Evolutionary conservation across 1,140 invertebrate genomes (phyloP).

Genomic region (Pseudomyrmex dendroicus): DNA sequence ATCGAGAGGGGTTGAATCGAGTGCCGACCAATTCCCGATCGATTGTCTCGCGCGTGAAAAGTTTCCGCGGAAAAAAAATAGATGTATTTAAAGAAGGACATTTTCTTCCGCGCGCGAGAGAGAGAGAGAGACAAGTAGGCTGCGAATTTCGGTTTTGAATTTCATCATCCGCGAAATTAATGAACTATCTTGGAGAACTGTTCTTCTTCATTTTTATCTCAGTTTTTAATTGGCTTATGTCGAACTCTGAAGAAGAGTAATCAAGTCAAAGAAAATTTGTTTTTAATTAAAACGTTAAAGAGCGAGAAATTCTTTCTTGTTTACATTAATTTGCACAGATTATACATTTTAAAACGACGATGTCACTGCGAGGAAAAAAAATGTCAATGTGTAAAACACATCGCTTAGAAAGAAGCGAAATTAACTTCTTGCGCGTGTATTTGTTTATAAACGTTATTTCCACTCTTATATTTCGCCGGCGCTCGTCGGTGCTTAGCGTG

Average conservation of each 20-base stretch:
- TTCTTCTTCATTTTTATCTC: too few relatives aligned
- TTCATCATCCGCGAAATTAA: not conserved
- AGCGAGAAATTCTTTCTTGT: too few relatives aligned
- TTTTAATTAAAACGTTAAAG: too few relatives aligned
- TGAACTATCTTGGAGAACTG: too few relatives aligned
- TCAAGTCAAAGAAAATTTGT: too few relatives aligned
- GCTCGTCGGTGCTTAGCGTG: not conserved
- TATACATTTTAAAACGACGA: not conserved
- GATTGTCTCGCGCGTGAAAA: slow-evolving; percentile 23
- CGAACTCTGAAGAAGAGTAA: too few relatives aligned
- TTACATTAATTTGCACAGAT: too few relatives aligned
- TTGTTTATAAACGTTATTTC: slow-evolving; percentile 1
- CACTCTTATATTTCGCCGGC: not conserved
- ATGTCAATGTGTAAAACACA: not conserved
- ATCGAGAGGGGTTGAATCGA: slow-evolving; percentile 50
- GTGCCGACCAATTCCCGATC: slow-evolving; percentile 36
- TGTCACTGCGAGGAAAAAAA: not conserved
- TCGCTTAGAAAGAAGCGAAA: too few relatives aligned
- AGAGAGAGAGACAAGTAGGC: too few relatives aligned
- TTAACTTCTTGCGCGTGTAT: not conserved
- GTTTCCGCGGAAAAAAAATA: slow-evolving; percentile 2
- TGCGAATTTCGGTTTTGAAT: not conserved
- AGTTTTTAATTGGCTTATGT: too few relatives aligned
- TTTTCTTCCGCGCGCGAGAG: not conserved
- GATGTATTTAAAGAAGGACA: not conserved